Conservation (phyloP, 2,113 vertebrate species). For the Clupea harengus region DNA sequence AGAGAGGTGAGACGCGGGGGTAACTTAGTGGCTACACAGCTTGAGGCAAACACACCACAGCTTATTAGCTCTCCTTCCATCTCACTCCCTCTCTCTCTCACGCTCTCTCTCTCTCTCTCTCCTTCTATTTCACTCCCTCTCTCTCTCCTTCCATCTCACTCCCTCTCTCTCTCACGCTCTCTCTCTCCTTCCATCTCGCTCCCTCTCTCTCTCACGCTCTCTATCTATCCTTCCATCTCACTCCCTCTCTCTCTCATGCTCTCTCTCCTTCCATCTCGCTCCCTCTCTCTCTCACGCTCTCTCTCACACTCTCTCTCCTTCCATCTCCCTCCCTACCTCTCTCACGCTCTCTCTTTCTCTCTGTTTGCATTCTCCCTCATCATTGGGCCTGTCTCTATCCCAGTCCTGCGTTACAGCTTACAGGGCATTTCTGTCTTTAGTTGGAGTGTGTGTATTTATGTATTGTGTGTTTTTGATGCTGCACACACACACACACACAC, state of each 20-base stretch:
- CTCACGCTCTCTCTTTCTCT: background rate
- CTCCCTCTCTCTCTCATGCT: background rate
- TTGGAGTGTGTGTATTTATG: background rate
- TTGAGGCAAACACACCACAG: background rate
- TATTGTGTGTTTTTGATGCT: background rate
- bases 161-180: too few relatives aligned
- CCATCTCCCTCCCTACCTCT: background rate
- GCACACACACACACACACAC: background rate
- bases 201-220: background rate
- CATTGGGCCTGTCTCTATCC: background rate
- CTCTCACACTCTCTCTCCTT: background rate
- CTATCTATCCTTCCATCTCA: background rate
- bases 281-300: background rate
- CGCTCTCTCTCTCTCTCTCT: background rate
- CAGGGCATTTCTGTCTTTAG: conserved; percentile 1
- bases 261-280: background rate
- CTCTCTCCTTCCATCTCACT: background rate
- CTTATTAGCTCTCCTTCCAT: background rate
- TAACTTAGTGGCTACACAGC: conserved; percentile 7
- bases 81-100: background rate
- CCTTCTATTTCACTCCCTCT: background rate
- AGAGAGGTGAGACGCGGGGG: background rate
- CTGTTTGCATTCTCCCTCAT: background rate
- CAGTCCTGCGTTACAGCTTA: background rate
- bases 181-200: background rate